Conservation (phyloP, 92 coral and sea anemone species). For the Parazoanthus darwini region DNA sequence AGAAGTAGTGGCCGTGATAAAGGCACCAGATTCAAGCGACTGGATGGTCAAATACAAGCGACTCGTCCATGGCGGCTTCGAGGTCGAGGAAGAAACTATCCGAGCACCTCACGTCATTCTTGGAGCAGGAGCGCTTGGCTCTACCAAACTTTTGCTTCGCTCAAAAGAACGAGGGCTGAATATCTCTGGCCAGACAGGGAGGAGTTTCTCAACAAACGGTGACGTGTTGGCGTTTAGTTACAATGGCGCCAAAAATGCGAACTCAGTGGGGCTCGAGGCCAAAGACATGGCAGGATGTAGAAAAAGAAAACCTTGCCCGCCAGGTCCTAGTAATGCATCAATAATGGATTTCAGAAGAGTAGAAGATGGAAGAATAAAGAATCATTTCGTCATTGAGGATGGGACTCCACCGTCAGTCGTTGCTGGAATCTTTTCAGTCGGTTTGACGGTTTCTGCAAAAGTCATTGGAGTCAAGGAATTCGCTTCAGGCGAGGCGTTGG, state of each 20-base stretch:
- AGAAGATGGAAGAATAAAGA: background rate
- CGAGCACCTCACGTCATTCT: conserved; percentile 56
- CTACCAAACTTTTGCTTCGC: conserved; percentile 65
- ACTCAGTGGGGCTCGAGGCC: conserved; percentile 43
- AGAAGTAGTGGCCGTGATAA: conserved; percentile 41
- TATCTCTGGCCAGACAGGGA: conserved; percentile 44
- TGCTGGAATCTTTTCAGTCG: conserved; percentile 26
- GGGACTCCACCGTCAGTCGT: conserved; percentile 48
- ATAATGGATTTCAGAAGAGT: conserved; percentile 54
- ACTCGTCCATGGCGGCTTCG: conserved; percentile 29
- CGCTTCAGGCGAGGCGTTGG: conserved; percentile 25
- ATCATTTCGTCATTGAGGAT: conserved; percentile 37
- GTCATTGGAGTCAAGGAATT: conserved; percentile 28
- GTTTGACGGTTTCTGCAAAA: conserved; percentile 36
- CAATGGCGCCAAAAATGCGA: conserved; percentile 40
- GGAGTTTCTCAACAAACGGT: conserved; percentile 59
- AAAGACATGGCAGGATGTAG: conserved; percentile 1
- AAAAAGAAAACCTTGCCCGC: conserved; percentile 4
- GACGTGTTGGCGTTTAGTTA: conserved; percentile 58
- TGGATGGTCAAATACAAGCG: conserved; percentile 63
- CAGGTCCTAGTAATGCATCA: conserved; percentile 56
- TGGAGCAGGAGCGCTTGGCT: conserved; percentile 66
- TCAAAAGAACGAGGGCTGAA: conserved; percentile 58
- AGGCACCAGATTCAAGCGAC: conserved; percentile 37
- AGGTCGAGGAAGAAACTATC: conserved; percentile 44